Evolutionary conservation across 2,113 vertebrate genomes (phyloP).

Genomic region (Pachyramphus minor): DNA sequence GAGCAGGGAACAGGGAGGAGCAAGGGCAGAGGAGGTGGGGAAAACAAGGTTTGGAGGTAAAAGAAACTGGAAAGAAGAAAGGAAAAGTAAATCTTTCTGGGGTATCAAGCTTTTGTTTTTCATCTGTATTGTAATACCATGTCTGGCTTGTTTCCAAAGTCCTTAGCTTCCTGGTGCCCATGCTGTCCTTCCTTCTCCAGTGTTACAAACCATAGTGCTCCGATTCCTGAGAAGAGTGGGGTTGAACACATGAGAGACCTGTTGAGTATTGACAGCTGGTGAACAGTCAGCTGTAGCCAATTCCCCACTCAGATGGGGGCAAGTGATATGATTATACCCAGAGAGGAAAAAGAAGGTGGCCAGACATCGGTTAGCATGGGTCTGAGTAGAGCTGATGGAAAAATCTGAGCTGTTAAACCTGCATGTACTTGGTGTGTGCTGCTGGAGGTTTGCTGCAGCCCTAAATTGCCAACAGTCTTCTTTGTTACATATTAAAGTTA

Average conservation of each 20-base stretch:
- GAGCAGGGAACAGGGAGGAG: background rate
- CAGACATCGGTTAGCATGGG: accelerated
- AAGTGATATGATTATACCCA: accelerated
- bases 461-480: background rate
- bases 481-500: background rate
- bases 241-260: background rate
- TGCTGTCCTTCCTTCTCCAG: background rate
- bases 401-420: background rate
- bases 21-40: background rate
- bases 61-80: background rate
- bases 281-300: background rate
- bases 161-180: background rate
- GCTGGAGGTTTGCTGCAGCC: background rate
- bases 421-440: background rate
- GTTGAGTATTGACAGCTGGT: background rate
- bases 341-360: background rate
- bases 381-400: background rate
- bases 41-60: background rate
- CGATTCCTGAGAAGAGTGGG: background rate
- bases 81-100: background rate
- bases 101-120: background rate
- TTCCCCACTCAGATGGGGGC: background rate
- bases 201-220: background rate
- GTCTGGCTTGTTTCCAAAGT: background rate
- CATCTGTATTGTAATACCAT: background rate